A percentile compares a stretch with the other conserved stretches of the same genome.
Conservation (phyloP, 2,888 invertebrate species). For the Meliscaeva auricollis region DNA sequence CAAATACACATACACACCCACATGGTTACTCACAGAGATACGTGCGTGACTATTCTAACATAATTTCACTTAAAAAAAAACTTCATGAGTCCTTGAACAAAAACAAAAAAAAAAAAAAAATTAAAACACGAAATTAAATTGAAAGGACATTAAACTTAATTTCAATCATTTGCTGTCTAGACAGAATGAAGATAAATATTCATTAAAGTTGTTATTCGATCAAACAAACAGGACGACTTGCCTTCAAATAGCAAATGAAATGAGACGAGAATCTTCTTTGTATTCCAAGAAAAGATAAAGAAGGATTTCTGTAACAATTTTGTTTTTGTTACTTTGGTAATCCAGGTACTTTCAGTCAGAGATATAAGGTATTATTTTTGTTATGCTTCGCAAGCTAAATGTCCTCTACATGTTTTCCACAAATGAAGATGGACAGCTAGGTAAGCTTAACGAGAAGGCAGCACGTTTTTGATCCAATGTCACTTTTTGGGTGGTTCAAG, state of each 20-base stretch:
- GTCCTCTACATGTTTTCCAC: no score
- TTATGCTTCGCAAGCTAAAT: no score
- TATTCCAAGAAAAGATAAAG: neutral
- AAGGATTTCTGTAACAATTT: neutral
- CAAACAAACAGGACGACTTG: neutral
- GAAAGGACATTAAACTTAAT: constrained; percentile 30
- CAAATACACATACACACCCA: neutral
- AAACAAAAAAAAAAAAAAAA: neutral
- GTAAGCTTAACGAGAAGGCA: no score
- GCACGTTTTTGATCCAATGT: no score
- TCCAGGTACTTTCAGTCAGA: neutral
- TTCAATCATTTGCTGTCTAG: constrained; percentile 29
- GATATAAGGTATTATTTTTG: neutral
- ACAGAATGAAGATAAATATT: constrained; percentile 19
- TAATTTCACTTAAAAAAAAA: neutral
- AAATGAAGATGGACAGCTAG: no score
- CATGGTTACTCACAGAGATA: neutral
- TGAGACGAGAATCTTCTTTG: neutral
- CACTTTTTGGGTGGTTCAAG: no score
- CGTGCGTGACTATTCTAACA: constrained; percentile 12
- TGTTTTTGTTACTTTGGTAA: neutral
- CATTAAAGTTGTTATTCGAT: constrained; percentile 10
- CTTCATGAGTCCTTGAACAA: constrained; percentile 1
- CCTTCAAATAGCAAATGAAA: no score
- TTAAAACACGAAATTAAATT: neutral